These are phyloP conservation scores for Drosophila teissieri DNA, from an alignment of 1,140 invertebrate genomes.

Conservation along the genomic window DNA sequence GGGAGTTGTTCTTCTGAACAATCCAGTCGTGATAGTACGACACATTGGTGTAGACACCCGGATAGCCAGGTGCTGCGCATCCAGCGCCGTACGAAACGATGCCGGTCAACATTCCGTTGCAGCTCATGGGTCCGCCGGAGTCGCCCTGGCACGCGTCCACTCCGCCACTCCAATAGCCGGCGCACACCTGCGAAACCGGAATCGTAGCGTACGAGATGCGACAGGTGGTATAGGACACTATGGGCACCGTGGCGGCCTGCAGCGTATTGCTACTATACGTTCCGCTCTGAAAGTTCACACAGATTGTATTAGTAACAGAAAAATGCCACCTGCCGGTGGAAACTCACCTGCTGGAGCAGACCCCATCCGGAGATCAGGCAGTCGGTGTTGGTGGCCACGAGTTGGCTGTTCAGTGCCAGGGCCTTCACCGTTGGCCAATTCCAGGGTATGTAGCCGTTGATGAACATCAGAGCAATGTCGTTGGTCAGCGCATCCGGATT, in stretches of 20 bases:
- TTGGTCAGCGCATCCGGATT: conserved; percentile 35
- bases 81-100: conserved; percentile 87
- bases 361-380: conserved; percentile 72
- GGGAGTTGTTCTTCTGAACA: conserved; percentile 38
- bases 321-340: too few species aligned
- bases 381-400: conserved; percentile 2
- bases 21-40: conserved; percentile 86
- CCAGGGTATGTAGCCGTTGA: conserved; percentile 68
- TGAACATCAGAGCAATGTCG: conserved; percentile 64
- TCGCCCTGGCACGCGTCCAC: conserved; percentile 81
- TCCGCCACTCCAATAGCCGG: conserved; percentile 54
- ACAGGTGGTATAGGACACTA: conserved; percentile 40
- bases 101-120: conserved; percentile 81
- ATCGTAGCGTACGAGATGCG: conserved; percentile 19
- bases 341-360: conserved; percentile 26
- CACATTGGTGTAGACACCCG: conserved; percentile 89
- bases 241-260: conserved; percentile 43
- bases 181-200: conserved; percentile 49
- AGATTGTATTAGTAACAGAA: neutral
- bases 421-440: conserved; percentile 25
- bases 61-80: conserved; percentile 86
- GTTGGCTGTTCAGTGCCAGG: conserved; percentile 23
- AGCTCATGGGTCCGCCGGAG: conserved; percentile 77
- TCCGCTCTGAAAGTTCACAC: conserved; percentile 12
- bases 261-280: conserved; percentile 25